These are phyloP conservation scores for Junco hyemalis DNA, from an alignment of 2,113 vertebrate species.

Conservation along the genomic window DNA sequence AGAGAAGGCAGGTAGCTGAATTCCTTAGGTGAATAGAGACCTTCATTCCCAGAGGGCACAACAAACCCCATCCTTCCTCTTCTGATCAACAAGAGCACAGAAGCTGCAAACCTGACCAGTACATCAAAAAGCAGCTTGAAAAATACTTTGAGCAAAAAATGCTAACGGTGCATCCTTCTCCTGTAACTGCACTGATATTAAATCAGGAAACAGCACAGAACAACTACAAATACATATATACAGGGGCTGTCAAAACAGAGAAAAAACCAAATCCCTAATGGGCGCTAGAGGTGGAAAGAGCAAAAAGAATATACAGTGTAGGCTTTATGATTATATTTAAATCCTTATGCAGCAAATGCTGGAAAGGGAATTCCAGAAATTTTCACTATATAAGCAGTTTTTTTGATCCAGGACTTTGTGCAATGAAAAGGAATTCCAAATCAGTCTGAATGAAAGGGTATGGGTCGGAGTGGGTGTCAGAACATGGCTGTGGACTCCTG, in stretches of 20 bases:
- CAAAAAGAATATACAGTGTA: constrained; percentile 10
- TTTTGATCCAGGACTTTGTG: neutral
- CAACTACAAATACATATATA: constrained; percentile 75
- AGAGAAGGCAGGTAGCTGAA: neutral
- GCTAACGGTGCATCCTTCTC: constrained; percentile 82
- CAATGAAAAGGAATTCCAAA: constrained; percentile 48
- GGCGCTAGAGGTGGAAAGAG: constrained; percentile 71
- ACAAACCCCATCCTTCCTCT: constrained; percentile 51
- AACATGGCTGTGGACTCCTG: neutral
- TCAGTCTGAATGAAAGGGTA: constrained; percentile 5
- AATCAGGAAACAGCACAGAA: constrained; percentile 79
- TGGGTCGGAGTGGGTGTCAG: neutral
- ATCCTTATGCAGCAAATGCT: constrained; percentile 32
- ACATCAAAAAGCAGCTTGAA: constrained; percentile 80
- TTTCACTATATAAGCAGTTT: constrained; percentile 13
- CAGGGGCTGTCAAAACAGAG: constrained; percentile 77
- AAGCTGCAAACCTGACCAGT: constrained; percentile 76
- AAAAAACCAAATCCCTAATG: constrained; percentile 75
- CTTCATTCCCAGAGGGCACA: constrained; percentile 16
- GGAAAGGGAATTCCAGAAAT: constrained; percentile 29
- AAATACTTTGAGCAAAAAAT: constrained; percentile 80
- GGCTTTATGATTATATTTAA: constrained; percentile 53
- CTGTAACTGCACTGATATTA: constrained; percentile 75
- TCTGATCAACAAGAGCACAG: constrained; percentile 66
- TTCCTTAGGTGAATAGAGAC: constrained; percentile 13